Evolutionary conservation across 2,797 vertebrate genomes (phyloP).

Genomic region (Petrocephalus sullivani): DNA sequence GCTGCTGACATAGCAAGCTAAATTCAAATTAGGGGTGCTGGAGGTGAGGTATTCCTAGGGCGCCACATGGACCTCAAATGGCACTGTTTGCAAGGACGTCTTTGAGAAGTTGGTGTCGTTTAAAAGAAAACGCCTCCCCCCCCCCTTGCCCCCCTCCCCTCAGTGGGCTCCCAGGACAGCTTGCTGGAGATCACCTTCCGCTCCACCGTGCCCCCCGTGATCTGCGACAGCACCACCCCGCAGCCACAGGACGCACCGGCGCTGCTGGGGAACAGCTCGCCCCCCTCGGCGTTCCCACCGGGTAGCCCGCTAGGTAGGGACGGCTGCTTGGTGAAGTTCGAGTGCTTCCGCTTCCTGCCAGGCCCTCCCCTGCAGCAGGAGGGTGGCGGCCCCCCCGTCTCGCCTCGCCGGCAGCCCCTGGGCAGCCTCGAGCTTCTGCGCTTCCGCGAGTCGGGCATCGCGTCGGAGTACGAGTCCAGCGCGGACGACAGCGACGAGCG

Average conservation of each 20-base stretch:
- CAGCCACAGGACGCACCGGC: constrained; percentile 62
- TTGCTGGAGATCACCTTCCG: constrained; percentile 94
- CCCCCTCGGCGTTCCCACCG: constrained; percentile 55
- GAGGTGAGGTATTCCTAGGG: background rate
- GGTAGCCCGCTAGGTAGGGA: constrained; percentile 70
- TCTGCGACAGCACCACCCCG: constrained; percentile 67
- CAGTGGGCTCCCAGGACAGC: constrained; percentile 95
- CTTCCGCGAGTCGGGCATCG: constrained; percentile 89
- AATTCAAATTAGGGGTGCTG: background rate
- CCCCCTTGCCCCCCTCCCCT: background rate
- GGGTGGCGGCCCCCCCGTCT: constrained; percentile 45
- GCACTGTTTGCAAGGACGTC: background rate
- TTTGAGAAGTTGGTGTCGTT: background rate
- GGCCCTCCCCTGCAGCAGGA: constrained; percentile 34
- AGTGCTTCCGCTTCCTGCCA: constrained; percentile 80
- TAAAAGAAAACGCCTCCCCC: background rate
- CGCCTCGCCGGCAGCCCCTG: constrained; percentile 65
- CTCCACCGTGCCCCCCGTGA: constrained; percentile 62
- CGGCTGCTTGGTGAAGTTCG: constrained; percentile 73
- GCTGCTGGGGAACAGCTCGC: constrained; percentile 50
- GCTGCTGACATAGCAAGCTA: background rate
- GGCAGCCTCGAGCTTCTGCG: constrained; percentile 85
- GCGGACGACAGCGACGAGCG: constrained; percentile 88
- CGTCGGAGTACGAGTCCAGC: constrained; percentile 90
- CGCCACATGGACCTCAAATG: background rate